A percentile compares a stretch with the other conserved stretches of the same genome.
Conservation (phyloP, 2,797 vertebrate genomes). For the Percopsis omiscomaycus region DNA sequence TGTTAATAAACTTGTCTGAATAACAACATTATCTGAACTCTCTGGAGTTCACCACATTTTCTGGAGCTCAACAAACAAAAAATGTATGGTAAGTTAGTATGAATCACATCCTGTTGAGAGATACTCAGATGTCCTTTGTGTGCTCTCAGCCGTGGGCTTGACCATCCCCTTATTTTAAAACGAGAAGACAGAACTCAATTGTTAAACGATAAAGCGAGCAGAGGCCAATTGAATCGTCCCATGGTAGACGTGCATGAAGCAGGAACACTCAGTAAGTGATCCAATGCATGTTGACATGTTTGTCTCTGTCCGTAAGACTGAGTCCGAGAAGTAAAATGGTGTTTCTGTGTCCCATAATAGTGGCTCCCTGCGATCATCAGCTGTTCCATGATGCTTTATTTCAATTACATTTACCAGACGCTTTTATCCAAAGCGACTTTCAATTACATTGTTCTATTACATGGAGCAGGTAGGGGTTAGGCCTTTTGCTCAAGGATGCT, state of each 20-base stretch:
- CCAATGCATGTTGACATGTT: neutral
- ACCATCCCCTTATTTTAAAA: neutral
- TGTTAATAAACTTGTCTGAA: too few species aligned
- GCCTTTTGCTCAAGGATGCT: too few species aligned
- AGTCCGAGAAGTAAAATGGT: neutral
- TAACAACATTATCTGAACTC: too few species aligned
- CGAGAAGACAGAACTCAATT: neutral
- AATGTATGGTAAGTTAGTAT: neutral
- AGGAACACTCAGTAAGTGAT: neutral
- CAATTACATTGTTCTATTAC: too few species aligned
- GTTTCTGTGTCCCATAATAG: too few species aligned
- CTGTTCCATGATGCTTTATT: too few species aligned
- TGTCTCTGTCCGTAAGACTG: neutral
- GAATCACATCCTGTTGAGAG: conserved; percentile 3
- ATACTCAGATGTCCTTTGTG: neutral
- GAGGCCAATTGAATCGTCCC: neutral
- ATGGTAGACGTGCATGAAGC: neutral
- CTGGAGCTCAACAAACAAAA: too few species aligned
- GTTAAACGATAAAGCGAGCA: neutral
- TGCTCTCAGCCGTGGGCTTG: neutral
- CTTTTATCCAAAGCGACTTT: too few species aligned
- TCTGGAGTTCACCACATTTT: too few species aligned
- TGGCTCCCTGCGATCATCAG: too few species aligned
- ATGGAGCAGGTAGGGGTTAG: neutral
- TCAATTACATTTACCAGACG: neutral